phyloP scores from a whole-genome alignment of 1,140 invertebrate genomes.

The Drosophila ogumai region DNA sequence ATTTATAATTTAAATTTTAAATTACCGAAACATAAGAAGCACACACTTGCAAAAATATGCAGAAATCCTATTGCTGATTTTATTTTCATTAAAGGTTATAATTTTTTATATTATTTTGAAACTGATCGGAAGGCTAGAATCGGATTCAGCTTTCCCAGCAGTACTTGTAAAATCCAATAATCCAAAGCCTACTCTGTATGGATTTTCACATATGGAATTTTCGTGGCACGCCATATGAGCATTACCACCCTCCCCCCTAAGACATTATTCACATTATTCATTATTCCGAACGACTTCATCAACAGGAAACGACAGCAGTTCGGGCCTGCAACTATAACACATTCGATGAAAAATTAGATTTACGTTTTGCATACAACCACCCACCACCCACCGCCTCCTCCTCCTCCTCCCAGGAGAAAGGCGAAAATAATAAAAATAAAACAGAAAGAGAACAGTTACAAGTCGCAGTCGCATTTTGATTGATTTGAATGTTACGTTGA shows the following conservation, averaged over 20 bases:
- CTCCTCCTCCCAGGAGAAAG: background rate
- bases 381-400: slow-evolving; percentile 9
- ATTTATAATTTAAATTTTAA: no score
- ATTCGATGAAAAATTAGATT: slow-evolving; percentile 80
- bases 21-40: no score
- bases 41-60: no score
- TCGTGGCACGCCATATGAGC: slow-evolving; percentile 67
- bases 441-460: slow-evolving; percentile 54
- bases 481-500: slow-evolving; percentile 84
- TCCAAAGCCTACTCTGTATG: slow-evolving; percentile 3
- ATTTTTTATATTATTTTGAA: no score
- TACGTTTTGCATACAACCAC: slow-evolving; percentile 69
- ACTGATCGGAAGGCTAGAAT: no score
- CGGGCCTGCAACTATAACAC: slow-evolving; percentile 44
- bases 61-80: no score
- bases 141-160: no score
- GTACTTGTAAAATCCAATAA: no score
- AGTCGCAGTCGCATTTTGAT: slow-evolving; percentile 74
- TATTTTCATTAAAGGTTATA: no score
- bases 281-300: slow-evolving; percentile 63
- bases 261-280: slow-evolving; percentile 63
- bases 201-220: slow-evolving; percentile 37
- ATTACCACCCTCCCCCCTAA: slow-evolving; percentile 36
- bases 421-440: slow-evolving; percentile 18
- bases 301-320: slow-evolving; percentile 19